Percentiles rank a stretch among this genome's conserved stretches.
These are phyloP conservation scores for Hypselothyrea guttata DNA, from an alignment of 2,888 invertebrate genomes.

Conservation along the genomic window DNA sequence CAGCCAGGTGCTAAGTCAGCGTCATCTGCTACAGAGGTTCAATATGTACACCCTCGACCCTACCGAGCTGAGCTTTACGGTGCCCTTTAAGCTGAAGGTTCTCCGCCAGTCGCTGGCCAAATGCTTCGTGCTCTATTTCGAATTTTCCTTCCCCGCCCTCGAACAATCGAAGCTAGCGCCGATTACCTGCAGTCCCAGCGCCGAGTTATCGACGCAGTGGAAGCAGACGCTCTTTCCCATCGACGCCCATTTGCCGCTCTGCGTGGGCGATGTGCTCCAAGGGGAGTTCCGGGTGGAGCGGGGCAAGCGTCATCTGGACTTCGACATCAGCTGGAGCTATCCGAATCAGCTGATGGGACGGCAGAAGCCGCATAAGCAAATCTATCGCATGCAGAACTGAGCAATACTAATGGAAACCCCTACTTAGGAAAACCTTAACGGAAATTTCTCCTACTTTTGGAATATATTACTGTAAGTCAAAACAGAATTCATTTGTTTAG, in stretches of 20 bases:
- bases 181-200: conserved; percentile 31
- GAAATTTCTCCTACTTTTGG: too few species aligned
- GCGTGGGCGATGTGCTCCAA: conserved; percentile 6
- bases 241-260: conserved; percentile 39
- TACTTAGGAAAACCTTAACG: too few species aligned
- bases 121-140: conserved; percentile 47
- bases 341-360: conserved; percentile 26
- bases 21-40: conserved; percentile 26
- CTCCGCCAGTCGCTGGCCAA: conserved; percentile 33
- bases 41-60: conserved; percentile 29
- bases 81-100: conserved; percentile 29
- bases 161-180: neutral
- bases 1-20: conserved; percentile 22
- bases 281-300: conserved; percentile 36
- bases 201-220: conserved; percentile 45
- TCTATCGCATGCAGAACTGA: conserved; percentile 44
- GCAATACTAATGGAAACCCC: too few species aligned
- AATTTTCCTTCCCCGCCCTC: conserved; percentile 29
- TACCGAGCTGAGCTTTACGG: conserved; percentile 33
- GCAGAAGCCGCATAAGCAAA: conserved; percentile 36
- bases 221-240: conserved; percentile 45
- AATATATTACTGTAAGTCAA: too few species aligned
- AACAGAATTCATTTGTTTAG: too few species aligned
- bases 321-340: conserved; percentile 46
- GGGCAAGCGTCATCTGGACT: conserved; percentile 26